phyloP scores from a whole-genome alignment of 2,797 vertebrate genomes.

The Anguilla anguilla region DNA sequence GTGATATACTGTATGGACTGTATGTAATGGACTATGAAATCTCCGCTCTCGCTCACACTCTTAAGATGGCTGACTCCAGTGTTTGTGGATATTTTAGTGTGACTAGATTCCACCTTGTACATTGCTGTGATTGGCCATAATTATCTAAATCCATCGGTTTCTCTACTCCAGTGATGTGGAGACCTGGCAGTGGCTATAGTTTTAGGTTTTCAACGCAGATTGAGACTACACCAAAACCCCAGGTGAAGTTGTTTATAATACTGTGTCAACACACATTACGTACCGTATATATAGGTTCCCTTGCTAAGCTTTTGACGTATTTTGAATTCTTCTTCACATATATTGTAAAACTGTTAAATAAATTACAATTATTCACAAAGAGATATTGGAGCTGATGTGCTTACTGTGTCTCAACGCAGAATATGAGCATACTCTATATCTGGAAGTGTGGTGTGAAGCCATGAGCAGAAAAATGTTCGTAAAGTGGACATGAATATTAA shows the following conservation, averaged over 20 bases:
- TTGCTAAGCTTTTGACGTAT: too few relatives aligned
- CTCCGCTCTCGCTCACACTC: neutral
- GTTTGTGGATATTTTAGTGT: neutral
- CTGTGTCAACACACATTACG: too few relatives aligned
- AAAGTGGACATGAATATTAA: neutral
- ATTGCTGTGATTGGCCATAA: neutral
- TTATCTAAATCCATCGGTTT: neutral
- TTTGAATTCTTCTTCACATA: too few relatives aligned
- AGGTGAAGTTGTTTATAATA: too few relatives aligned
- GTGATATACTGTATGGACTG: neutral
- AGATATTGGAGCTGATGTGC: neutral
- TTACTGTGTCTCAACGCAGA: neutral
- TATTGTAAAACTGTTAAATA: too few relatives aligned
- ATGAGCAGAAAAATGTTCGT: neutral
- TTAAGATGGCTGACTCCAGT: neutral
- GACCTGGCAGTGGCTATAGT: too few relatives aligned
- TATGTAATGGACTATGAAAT: neutral
- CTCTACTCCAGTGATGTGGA: too few relatives aligned
- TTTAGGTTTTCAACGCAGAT: too few relatives aligned
- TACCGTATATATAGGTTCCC: too few relatives aligned
- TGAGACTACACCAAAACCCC: too few relatives aligned
- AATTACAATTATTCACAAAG: too few relatives aligned
- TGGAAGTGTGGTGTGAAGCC: neutral
- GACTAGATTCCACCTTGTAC: neutral
- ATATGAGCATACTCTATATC: neutral